These are phyloP conservation scores for Zeus faber DNA, from an alignment of 2,113 vertebrate genomes.

Conservation along the genomic window DNA sequence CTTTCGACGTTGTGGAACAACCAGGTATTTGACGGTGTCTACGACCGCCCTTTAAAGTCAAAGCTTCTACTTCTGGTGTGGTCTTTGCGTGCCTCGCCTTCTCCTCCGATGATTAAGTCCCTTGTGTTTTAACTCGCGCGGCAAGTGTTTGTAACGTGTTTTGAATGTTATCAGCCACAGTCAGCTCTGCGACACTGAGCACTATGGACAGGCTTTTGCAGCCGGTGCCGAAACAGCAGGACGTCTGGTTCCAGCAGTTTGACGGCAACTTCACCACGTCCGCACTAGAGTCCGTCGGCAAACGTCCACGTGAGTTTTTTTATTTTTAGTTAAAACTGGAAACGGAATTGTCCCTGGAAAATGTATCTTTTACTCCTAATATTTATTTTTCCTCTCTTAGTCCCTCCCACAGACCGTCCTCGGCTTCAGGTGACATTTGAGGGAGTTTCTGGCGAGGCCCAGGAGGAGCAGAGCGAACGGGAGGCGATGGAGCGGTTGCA, in stretches of 20 bases:
- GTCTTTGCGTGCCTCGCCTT: slow-evolving; percentile 1
- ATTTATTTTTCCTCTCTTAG: slow-evolving; percentile 9
- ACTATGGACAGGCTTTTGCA: slow-evolving; percentile 40
- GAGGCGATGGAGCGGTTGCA: slow-evolving; percentile 36
- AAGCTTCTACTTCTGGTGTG: too few relatives aligned
- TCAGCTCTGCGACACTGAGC: slow-evolving; percentile 25
- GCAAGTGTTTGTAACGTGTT: neutral
- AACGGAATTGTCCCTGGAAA: too few relatives aligned
- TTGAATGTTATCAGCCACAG: slow-evolving; percentile 40
- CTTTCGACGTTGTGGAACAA: slow-evolving; percentile 36
- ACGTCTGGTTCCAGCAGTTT: slow-evolving; percentile 65
- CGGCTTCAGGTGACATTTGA: slow-evolving; percentile 33
- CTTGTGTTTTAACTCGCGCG: neutral
- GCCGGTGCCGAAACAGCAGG: slow-evolving; percentile 25
- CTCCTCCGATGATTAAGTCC: neutral
- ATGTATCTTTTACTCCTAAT: neutral
- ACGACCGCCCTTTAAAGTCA: too few relatives aligned
- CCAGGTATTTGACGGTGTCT: slow-evolving; percentile 45
- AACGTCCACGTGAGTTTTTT: slow-evolving; percentile 51
- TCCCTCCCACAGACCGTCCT: slow-evolving; percentile 18
- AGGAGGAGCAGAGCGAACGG: slow-evolving; percentile 21
- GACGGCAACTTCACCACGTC: slow-evolving; percentile 26
- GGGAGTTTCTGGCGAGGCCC: neutral
- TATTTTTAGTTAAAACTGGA: neutral
- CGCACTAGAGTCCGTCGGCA: slow-evolving; percentile 10